These are phyloP conservation scores for Philaethria dido DNA, from an alignment of 2,888 invertebrate genomes.

Conservation along the genomic window DNA sequence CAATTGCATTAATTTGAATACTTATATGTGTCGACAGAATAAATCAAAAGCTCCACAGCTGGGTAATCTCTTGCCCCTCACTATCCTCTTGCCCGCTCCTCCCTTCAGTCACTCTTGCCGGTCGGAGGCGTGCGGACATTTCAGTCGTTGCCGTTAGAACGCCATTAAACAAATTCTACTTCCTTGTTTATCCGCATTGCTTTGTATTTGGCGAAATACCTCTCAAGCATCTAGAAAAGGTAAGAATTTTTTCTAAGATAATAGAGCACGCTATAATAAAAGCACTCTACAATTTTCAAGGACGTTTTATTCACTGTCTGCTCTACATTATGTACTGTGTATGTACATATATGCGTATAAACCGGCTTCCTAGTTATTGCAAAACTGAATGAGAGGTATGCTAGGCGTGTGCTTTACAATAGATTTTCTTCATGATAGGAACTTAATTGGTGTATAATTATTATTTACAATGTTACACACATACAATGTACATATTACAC, in stretches of 20 bases:
- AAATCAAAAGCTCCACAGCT: constrained; percentile 17
- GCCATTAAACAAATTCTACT: constrained; percentile 61
- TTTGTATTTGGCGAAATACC: constrained; percentile 3
- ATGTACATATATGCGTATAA: constrained; percentile 31
- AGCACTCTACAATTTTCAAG: constrained; percentile 45
- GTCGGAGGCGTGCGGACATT: constrained; percentile 60
- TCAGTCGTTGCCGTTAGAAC: constrained; percentile 57
- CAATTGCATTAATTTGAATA: not conserved
- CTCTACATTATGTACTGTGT: constrained; percentile 31
- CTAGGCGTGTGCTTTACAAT: not conserved
- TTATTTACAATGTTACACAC: not conserved
- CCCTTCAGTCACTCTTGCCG: constrained; percentile 67
- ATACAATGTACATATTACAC: not conserved
- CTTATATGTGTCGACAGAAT: constrained; percentile 1
- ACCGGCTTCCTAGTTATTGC: constrained; percentile 32
- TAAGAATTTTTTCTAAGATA: constrained; percentile 24
- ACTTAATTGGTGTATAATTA: not conserved
- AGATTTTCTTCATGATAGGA: not conserved
- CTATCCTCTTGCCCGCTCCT: constrained; percentile 53
- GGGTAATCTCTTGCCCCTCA: constrained; percentile 34
- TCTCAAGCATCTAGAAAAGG: constrained; percentile 19
- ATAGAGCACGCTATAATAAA: not conserved
- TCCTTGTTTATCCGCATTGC: constrained; percentile 52
- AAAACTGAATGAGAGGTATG: not conserved
- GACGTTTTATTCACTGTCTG: constrained; percentile 52